phyloP scores from a whole-genome alignment of 1,140 invertebrate genomes.

The Penaeus vannamei region DNA sequence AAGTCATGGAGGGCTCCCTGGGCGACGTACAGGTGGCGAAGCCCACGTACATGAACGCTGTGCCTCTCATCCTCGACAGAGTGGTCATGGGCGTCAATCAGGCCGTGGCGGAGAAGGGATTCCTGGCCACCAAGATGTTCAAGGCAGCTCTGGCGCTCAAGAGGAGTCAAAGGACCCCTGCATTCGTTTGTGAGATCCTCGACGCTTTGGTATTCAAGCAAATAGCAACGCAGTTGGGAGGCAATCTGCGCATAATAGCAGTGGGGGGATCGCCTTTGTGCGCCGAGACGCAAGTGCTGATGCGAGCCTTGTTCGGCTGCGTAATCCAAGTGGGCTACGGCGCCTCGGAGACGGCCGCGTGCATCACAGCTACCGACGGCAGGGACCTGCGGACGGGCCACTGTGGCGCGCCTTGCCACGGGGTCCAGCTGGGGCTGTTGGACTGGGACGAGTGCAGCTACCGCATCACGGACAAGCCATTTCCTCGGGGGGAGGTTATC shows the following conservation, averaged over 20 bases:
- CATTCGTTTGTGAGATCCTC: slow-evolving; percentile 67
- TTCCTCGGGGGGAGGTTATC: slow-evolving; percentile 93
- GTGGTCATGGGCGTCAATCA: slow-evolving; percentile 65
- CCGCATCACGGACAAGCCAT: slow-evolving; percentile 78
- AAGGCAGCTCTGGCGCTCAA: slow-evolving; percentile 59
- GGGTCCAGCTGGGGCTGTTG: slow-evolving; percentile 71
- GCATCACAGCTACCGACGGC: slow-evolving; percentile 90
- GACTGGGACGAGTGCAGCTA: slow-evolving; percentile 78
- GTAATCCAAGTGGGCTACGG: slow-evolving; percentile 96
- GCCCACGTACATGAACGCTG: slow-evolving; percentile 70
- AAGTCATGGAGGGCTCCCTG: slow-evolving; percentile 68
- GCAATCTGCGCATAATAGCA: slow-evolving; percentile 87
- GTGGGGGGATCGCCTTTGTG: slow-evolving; percentile 96
- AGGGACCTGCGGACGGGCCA: slow-evolving; percentile 71
- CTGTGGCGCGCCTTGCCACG: slow-evolving; percentile 66
- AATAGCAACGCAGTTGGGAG: slow-evolving; percentile 87
- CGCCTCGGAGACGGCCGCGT: slow-evolving; percentile 95
- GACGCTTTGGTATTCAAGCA: slow-evolving; percentile 77
- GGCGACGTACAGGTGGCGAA: slow-evolving; percentile 69
- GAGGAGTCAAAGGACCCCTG: slow-evolving; percentile 30
- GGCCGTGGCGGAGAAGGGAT: slow-evolving; percentile 61
- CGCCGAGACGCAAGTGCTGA: slow-evolving; percentile 95
- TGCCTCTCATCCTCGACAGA: slow-evolving; percentile 69
- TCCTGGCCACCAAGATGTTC: slow-evolving; percentile 58
- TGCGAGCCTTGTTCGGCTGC: slow-evolving; percentile 92